Percentiles rank a stretch among this genome's conserved stretches.
Evolutionary conservation across 2,888 invertebrate genomes (phyloP).

Genomic region (Perithous albicinctus): DNA sequence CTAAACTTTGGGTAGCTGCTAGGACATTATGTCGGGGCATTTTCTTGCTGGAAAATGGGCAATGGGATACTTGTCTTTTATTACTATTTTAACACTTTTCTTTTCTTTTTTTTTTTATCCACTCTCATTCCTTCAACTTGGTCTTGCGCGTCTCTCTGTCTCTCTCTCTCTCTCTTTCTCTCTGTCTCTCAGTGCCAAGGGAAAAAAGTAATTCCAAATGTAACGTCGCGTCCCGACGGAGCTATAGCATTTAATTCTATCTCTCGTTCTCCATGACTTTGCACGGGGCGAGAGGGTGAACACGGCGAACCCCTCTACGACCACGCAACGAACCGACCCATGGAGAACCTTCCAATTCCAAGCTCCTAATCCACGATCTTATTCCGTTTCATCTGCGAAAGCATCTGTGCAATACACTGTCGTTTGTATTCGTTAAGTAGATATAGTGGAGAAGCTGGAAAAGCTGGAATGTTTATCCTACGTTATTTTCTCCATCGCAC

Average conservation of each 20-base stretch:
- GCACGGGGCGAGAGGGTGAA: background rate
- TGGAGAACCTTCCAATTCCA: conserved; percentile 26
- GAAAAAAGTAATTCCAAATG: conserved; percentile 27
- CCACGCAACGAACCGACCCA: background rate
- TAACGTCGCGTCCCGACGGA: conserved; percentile 14
- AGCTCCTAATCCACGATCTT: conserved; percentile 37
- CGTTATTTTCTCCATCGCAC: conserved; percentile 42
- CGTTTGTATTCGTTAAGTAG: conserved; percentile 41
- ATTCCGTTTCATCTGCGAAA: conserved; percentile 40
- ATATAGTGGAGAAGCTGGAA: background rate
- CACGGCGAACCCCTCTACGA: background rate
- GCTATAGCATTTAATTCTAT: conserved; percentile 30
- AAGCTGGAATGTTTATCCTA: conserved; percentile 19
- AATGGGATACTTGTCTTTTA: conserved; percentile 20
- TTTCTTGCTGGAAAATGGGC: background rate
- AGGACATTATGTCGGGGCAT: background rate
- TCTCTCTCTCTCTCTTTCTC: no score
- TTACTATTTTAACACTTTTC: conserved; percentile 43
- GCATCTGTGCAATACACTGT: conserved; percentile 35
- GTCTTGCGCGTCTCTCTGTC: background rate
- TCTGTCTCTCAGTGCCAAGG: background rate
- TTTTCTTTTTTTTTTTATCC: conserved; percentile 18
- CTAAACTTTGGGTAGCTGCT: background rate
- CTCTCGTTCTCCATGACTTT: conserved; percentile 20
- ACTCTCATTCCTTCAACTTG: background rate